Evolutionary conservation across 2,113 vertebrate species (phyloP), one percentile per base, ranked within the genome.

Genomic region (Taurulus bubalis): DNA sequence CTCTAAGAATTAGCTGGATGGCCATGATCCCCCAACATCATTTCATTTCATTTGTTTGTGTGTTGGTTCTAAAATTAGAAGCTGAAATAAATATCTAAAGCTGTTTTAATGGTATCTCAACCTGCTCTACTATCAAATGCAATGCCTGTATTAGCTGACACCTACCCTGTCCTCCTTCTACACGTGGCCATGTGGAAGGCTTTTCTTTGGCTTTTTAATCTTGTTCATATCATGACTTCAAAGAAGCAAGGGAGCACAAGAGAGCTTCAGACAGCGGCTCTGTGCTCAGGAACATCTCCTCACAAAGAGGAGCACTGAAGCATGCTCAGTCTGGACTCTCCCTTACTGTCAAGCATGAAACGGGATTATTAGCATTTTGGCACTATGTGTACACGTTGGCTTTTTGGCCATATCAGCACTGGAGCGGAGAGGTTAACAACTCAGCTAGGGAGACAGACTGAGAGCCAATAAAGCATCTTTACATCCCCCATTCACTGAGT

Each of bases 341-440:
- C 10, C 18, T 59, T 63, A 83, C 64, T 64, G 69, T 80, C 72
- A 71, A 66, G 83, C 69, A 66, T 67, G 80, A 79, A 85, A 83
- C 68, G 36, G 53, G 70, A 85, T 85, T 83, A 85, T 80, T 73
- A 83, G 72, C 79, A 79, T 83, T 38, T 82, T 75, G 65, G 73
- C 80, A 66, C 71, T 34, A 8, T 79, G 56, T 76, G 59, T 66
- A 81, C 77, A 84, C 42, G 36, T 58, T 69, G 22, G 34, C 30
- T 80, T 64, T 76, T 80, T 85, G 67, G 79, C 63, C 32, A 68
- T 65, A 73, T 79, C 82, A 69, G 79, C 75, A 62, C 32, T 73
- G 79, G 79, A 79, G 68, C 79, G 56, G 73, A 73, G 76, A 83
- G 76, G 83, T 85, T 88, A 80, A 80, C 83, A 80, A 75, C 28